Evolutionary conservation across 2,113 vertebrate genomes (phyloP).

Genomic region (Helogale parvula): DNA sequence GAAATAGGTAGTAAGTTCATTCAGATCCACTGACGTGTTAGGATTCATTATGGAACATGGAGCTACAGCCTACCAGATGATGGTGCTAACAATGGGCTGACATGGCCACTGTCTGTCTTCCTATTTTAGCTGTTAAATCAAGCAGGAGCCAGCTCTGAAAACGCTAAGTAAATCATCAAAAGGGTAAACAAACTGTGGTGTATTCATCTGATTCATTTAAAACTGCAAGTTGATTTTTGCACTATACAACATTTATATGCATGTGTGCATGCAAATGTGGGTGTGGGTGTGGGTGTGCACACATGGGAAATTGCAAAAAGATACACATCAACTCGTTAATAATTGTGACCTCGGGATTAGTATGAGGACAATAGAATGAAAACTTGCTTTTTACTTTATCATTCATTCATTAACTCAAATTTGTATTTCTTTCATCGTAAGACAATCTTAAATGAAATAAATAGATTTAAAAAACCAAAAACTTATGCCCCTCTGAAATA

Average conservation of each 20-base stretch:
- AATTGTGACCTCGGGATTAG: not conserved
- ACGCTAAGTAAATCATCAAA: not conserved
- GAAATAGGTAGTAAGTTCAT: not conserved
- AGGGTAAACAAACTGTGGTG: not conserved
- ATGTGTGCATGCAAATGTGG: fast-evolving
- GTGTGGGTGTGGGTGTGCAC: fast-evolving
- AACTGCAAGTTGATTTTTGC: not conserved
- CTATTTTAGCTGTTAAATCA: not conserved
- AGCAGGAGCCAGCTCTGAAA: not conserved
- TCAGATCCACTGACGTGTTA: not conserved
- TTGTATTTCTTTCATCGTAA: not conserved
- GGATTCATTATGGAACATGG: not conserved
- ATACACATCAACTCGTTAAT: not conserved
- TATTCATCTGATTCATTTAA: not conserved
- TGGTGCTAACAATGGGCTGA: too few relatives aligned
- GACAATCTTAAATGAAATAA: not conserved
- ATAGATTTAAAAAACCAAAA: not conserved
- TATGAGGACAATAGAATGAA: not conserved
- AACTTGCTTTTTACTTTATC: not conserved
- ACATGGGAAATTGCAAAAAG: not conserved
- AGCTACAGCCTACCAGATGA: too few relatives aligned
- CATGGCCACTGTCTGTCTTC: not conserved
- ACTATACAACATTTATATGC: fast-evolving
- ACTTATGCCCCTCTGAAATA: not conserved
- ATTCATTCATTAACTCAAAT: not conserved